Evolutionary conservation across 2,113 vertebrate genomes (phyloP).

Genomic region (Arothron firmamentum): DNA sequence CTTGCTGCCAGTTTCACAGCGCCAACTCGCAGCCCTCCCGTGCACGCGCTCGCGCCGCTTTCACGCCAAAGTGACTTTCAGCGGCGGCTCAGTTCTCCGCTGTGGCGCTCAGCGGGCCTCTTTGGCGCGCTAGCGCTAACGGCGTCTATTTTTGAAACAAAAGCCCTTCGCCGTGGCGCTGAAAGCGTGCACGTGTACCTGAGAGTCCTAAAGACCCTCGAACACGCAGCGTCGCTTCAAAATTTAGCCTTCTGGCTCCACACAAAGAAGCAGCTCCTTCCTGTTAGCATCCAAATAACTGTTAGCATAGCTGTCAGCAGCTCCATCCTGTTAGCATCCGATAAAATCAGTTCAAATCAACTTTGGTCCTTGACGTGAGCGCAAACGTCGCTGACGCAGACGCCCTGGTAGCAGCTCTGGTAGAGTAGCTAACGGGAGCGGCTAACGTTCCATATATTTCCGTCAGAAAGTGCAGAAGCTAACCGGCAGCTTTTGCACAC

Average conservation of each 20-base stretch:
- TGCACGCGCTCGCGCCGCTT: constrained; percentile 12
- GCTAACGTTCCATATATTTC: too few relatives aligned
- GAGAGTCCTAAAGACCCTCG: constrained; percentile 5
- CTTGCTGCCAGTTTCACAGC: constrained; percentile 7
- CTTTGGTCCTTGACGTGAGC: too few relatives aligned
- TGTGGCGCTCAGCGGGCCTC: constrained; percentile 44
- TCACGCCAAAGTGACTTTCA: constrained; percentile 35
- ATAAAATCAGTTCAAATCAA: too few relatives aligned
- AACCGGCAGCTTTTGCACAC: constrained; percentile 40
- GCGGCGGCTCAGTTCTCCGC: constrained; percentile 40
- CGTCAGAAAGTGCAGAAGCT: constrained; percentile 28
- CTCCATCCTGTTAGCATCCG: too few relatives aligned
- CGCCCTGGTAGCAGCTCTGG: too few relatives aligned
- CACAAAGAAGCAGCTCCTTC: background rate
- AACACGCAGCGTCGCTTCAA: constrained; percentile 50
- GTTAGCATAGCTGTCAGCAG: too few relatives aligned
- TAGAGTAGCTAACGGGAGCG: too few relatives aligned
- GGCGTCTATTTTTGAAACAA: constrained; percentile 61
- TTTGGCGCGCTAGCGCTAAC: constrained; percentile 50
- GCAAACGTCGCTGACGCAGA: too few relatives aligned
- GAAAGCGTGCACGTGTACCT: constrained; percentile 15
- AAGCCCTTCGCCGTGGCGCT: constrained; percentile 50
- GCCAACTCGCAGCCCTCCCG: constrained; percentile 18
- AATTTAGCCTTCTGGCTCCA: background rate
- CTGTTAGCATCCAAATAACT: too few relatives aligned